These are phyloP conservation scores for Drosophila cardini DNA, from an alignment of 1,140 invertebrate species.

Conservation along the genomic window DNA sequence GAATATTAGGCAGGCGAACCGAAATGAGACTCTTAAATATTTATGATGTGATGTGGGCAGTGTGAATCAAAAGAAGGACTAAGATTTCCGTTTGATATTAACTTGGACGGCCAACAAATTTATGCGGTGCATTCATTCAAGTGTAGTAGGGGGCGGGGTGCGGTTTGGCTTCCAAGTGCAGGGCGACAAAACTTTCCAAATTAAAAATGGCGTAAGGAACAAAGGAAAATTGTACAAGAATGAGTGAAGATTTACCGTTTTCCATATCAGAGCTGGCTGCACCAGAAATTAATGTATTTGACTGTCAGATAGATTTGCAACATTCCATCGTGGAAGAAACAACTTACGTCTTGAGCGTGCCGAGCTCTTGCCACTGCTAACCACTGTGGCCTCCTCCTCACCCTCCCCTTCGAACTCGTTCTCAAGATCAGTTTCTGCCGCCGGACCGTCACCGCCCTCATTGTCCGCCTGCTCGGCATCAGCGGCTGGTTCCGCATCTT, in stretches of 20 bases:
- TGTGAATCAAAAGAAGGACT: conserved; percentile 49
- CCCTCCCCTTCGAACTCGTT: conserved; percentile 56
- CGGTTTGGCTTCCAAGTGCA: conserved; percentile 16
- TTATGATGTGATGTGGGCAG: conserved; percentile 75
- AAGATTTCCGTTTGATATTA: conserved; percentile 78
- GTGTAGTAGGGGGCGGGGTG: conserved; percentile 5
- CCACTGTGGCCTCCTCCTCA: conserved; percentile 57
- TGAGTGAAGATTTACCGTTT: conserved; percentile 69
- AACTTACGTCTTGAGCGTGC: conserved; percentile 66
- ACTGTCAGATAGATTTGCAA: neutral
- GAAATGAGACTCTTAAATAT: conserved; percentile 79
- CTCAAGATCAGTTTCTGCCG: conserved; percentile 54
- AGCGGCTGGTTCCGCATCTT: conserved; percentile 57
- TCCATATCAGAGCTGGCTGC: conserved; percentile 77
- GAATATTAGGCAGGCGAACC: conserved; percentile 61
- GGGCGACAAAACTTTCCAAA: conserved; percentile 66
- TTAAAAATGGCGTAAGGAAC: conserved; percentile 64
- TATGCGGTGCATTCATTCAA: conserved; percentile 62
- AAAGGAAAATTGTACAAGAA: conserved; percentile 36
- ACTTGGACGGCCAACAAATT: conserved; percentile 70
- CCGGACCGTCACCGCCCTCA: conserved; percentile 45
- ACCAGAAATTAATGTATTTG: conserved; percentile 27
- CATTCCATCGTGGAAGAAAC: neutral
- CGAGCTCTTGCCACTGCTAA: conserved; percentile 66
- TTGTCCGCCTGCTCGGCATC: conserved; percentile 28